A percentile compares a stretch with the other conserved stretches of the same genome.
Evolutionary conservation across 2,797 vertebrate genomes (phyloP).

Genomic region (Synanceia verrucosa): DNA sequence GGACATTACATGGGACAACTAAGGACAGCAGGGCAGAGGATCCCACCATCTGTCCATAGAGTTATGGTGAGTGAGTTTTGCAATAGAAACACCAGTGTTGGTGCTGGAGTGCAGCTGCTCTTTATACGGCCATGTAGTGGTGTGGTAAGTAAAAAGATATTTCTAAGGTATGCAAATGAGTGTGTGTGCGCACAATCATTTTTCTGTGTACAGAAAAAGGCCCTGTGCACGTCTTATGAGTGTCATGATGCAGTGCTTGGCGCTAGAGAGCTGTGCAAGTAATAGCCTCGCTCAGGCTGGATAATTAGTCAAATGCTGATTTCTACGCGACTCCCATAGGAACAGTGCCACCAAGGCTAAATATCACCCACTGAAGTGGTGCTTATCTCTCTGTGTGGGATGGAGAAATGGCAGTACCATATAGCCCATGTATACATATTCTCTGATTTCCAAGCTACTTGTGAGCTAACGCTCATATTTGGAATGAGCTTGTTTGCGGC

Average conservation of each 20-base stretch:
- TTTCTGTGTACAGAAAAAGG: constrained; percentile 37
- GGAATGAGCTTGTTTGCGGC: constrained; percentile 2
- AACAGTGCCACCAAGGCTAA: constrained; percentile 64
- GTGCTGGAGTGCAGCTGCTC: not conserved
- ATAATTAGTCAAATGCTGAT: constrained; percentile 79
- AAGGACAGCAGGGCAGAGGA: constrained; percentile 33
- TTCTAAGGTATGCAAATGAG: constrained; percentile 24
- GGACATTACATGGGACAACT: constrained; percentile 52
- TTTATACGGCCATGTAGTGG: not conserved
- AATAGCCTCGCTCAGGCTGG: constrained; percentile 57
- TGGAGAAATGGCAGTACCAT: constrained; percentile 42
- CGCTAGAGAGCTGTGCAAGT: constrained; percentile 59
- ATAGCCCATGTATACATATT: constrained; percentile 6
- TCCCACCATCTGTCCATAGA: constrained; percentile 20
- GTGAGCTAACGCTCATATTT: constrained; percentile 36
- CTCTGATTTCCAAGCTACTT: constrained; percentile 23
- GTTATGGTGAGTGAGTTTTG: constrained; percentile 57
- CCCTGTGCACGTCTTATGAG: constrained; percentile 45
- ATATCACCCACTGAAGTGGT: constrained; percentile 69
- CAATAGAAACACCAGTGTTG: not conserved
- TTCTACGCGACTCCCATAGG: constrained; percentile 64
- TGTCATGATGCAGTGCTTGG: constrained; percentile 59
- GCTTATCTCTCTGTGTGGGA: constrained; percentile 72
- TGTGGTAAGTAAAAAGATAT: constrained; percentile 28
- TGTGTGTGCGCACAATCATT: not conserved